Conservation (phyloP, 2,113 vertebrate genomes). For the Scolopax mira region DNA sequence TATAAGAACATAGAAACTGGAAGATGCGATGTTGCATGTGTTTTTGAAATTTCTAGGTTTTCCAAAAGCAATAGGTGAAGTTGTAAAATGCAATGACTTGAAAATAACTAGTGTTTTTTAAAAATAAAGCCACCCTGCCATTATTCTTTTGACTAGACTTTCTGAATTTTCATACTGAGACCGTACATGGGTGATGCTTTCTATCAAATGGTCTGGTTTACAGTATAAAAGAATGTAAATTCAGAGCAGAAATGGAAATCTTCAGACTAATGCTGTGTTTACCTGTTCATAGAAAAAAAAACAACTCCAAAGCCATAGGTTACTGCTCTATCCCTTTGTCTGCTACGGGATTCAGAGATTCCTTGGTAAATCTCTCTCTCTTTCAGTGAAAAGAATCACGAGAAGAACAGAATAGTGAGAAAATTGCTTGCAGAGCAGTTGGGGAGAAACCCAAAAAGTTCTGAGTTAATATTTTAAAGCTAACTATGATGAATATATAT, state of each 20-base stretch:
- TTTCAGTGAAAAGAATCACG: neutral
- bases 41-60: neutral
- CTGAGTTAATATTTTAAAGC: neutral
- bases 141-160: neutral
- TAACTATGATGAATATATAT: neutral
- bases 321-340: neutral
- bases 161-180: neutral
- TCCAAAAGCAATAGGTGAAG: neutral
- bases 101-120: neutral
- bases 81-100: neutral
- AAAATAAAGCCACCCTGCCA: neutral
- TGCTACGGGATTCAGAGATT: neutral
- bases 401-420: neutral
- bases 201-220: neutral
- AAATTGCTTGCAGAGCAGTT: neutral
- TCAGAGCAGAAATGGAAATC: neutral
- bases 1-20: neutral
- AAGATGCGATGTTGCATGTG: neutral
- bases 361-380: neutral
- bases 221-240: neutral
- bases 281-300: fast-evolving
- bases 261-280: neutral
- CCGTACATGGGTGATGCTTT: neutral
- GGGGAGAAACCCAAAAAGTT: neutral
- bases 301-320: neutral